phyloP scores from a whole-genome alignment of 2,113 vertebrate species.

The Phalacrocorax brasilianus region DNA sequence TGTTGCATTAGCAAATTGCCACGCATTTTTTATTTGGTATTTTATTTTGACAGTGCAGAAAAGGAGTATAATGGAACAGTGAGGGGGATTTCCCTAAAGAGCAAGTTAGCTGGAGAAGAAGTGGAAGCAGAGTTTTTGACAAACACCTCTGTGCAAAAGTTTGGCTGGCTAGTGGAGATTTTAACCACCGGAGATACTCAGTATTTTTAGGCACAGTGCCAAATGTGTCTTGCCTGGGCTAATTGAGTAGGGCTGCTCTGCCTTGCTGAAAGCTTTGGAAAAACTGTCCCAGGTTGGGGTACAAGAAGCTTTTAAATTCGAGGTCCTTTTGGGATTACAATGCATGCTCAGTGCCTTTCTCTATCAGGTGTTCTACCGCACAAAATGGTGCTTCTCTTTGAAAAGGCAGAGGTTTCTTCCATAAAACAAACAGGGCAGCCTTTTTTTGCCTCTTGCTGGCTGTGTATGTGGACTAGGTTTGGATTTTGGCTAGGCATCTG shows the following conservation, averaged over 20 bases:
- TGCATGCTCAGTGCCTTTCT: background rate
- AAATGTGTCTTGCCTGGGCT: background rate
- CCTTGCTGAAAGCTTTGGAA: background rate
- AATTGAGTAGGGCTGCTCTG: background rate
- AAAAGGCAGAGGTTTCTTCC: background rate
- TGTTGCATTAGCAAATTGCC: background rate
- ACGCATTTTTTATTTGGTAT: background rate
- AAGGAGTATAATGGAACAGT: background rate
- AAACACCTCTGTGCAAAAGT: background rate
- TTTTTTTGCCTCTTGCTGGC: background rate
- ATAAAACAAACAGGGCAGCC: background rate
- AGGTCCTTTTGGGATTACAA: background rate
- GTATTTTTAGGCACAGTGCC: background rate
- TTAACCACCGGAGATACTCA: accelerated
- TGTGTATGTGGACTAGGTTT: background rate
- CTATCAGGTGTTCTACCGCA: accelerated
- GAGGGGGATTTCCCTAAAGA: background rate
- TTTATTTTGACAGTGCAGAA: background rate
- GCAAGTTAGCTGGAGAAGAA: background rate
- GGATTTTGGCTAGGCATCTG: background rate
- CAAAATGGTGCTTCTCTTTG: background rate
- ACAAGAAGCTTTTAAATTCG: background rate
- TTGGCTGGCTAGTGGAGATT: accelerated
- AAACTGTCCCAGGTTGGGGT: background rate
- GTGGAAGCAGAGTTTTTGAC: background rate